These are phyloP conservation scores for Avahi laniger DNA, from an alignment of 2,797 vertebrate genomes.

Conservation along the genomic window DNA sequence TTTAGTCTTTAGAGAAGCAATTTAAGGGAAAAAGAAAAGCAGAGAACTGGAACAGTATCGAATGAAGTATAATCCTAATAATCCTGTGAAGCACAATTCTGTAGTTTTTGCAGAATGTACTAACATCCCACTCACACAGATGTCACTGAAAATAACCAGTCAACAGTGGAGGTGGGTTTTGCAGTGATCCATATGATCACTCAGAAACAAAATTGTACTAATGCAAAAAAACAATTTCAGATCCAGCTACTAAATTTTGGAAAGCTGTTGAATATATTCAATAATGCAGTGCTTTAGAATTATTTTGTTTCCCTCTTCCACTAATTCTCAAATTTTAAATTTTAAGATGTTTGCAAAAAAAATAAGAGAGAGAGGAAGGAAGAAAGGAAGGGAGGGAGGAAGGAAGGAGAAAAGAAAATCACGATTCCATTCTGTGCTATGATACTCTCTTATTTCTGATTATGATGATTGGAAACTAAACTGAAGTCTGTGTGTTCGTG, in stretches of 20 bases:
- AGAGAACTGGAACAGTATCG: neutral
- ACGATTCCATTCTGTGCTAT: neutral
- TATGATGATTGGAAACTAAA: neutral
- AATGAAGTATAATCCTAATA: constrained; percentile 22
- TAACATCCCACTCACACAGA: constrained; percentile 69
- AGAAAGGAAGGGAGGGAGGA: neutral
- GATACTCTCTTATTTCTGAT: neutral
- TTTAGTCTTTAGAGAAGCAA: neutral
- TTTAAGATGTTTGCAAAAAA: neutral
- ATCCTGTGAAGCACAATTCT: neutral
- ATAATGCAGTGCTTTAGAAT: constrained; percentile 23
- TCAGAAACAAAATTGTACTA: constrained; percentile 38
- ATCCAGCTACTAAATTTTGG: constrained; percentile 29
- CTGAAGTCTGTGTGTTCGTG: neutral
- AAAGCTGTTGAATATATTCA: constrained; percentile 33
- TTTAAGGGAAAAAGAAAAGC: neutral
- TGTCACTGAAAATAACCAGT: constrained; percentile 56
- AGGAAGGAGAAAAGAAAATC: neutral
- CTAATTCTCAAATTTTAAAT: constrained; percentile 27
- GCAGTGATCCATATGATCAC: constrained; percentile 11
- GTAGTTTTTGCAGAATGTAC: constrained; percentile 35
- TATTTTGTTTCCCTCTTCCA: constrained; percentile 29
- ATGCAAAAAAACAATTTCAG: constrained; percentile 52
- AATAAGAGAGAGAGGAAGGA: neutral
- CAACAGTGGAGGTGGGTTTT: constrained; percentile 49